Conservation (phyloP, 2,113 vertebrate genomes). For the Ahaetulla prasina region DNA sequence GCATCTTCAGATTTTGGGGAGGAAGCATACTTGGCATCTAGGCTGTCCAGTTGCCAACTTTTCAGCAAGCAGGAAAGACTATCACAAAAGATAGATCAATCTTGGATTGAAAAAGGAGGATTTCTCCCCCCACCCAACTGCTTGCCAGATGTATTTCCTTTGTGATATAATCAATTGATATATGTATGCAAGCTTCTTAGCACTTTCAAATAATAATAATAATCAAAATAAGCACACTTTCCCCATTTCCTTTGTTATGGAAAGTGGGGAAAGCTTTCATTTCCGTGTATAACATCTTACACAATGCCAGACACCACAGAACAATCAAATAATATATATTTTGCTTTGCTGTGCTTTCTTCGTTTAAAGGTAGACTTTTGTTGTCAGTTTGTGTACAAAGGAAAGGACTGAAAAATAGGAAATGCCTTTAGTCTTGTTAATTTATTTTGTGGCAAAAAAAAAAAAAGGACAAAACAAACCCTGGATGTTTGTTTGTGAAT, state of each 20-base stretch:
- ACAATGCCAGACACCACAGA: conserved; percentile 47
- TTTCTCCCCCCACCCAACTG: conserved; percentile 43
- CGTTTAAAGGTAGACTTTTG: conserved; percentile 54
- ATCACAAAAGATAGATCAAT: not conserved
- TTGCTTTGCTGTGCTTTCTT: conserved; percentile 39
- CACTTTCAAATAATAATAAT: conserved; percentile 53
- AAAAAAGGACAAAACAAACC: not conserved
- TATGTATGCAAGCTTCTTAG: conserved; percentile 54
- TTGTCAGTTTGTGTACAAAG: conserved; percentile 50
- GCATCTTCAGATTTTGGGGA: not conserved
- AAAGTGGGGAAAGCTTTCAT: conserved; percentile 56
- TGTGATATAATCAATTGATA: conserved; percentile 62
- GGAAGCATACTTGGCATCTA: not conserved
- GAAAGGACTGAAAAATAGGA: conserved; percentile 47
- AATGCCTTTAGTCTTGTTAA: conserved; percentile 26
- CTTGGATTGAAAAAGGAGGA: conserved; percentile 27
- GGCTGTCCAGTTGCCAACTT: not conserved
- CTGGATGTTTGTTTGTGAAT: conserved; percentile 29
- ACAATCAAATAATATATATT: conserved; percentile 40
- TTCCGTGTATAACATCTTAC: conserved; percentile 54
- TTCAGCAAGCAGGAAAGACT: not conserved
- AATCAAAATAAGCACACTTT: conserved; percentile 64
- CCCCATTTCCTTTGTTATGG: conserved; percentile 57
- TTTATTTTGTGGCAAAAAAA: not conserved
- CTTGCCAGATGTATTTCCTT: conserved; percentile 64